A percentile compares a stretch with the other conserved stretches of the same genome.
phyloP scores from a whole-genome alignment of 2,113 vertebrate species.

The Anarrhichthys ocellatus region DNA sequence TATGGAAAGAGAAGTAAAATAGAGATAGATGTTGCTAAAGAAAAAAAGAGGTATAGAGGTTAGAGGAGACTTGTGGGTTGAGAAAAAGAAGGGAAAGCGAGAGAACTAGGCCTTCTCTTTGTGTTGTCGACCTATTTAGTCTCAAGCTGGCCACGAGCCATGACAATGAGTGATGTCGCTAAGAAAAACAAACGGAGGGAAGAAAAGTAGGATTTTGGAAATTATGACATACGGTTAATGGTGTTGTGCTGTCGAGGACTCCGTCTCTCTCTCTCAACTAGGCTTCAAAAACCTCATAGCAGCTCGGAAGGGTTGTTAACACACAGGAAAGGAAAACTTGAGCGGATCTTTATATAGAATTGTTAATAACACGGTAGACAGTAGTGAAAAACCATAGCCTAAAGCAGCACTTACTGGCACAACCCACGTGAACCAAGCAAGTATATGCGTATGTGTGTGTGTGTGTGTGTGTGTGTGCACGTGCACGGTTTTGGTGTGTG shows the following conservation, averaged over 20 bases:
- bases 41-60: constrained; percentile 30
- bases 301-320: constrained; percentile 65
- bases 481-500: constrained; percentile 12
- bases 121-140: constrained; percentile 68
- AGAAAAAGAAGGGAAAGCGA: constrained; percentile 50
- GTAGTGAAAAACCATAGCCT: constrained; percentile 79
- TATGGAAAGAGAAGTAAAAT: constrained; percentile 17
- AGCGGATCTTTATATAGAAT: constrained; percentile 82
- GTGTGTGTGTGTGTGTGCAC: constrained; percentile 4
- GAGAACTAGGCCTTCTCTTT: constrained; percentile 63
- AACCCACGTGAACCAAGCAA: constrained; percentile 64
- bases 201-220: constrained; percentile 71
- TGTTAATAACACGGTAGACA: constrained; percentile 83
- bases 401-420: constrained; percentile 77
- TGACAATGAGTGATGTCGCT: constrained; percentile 67
- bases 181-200: constrained; percentile 70
- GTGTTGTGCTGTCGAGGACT: constrained; percentile 50
- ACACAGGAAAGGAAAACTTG: constrained; percentile 78
- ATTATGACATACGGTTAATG: constrained; percentile 62
- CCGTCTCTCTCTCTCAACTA: constrained; percentile 42
- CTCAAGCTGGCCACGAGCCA: constrained; percentile 62
- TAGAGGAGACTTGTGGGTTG: constrained; percentile 46
- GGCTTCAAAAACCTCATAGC: constrained; percentile 33
- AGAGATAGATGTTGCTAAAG: constrained; percentile 25
- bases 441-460: constrained; percentile 47